Conservation (phyloP, 2,113 vertebrate species). For the Gopherus flavomarginatus region DNA sequence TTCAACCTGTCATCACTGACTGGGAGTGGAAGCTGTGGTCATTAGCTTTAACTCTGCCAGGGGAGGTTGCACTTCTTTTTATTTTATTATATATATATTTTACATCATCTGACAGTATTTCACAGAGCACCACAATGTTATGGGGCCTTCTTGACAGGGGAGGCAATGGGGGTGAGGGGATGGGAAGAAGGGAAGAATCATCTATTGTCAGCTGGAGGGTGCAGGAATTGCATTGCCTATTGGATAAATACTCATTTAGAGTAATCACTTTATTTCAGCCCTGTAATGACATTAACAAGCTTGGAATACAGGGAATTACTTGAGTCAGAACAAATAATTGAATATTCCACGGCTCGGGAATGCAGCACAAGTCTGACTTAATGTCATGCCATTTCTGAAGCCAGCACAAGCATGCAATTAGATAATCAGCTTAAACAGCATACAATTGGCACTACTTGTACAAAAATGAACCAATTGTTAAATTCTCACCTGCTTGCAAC, state of each 20-base stretch:
- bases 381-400: conserved; percentile 82
- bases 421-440: conserved; percentile 95
- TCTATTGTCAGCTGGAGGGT: conserved; percentile 74
- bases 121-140: conserved; percentile 74
- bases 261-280: conserved; percentile 91
- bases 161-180: conserved; percentile 48
- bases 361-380: conserved; percentile 80
- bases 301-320: conserved; percentile 91
- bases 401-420: conserved; percentile 87
- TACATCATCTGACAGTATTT: conserved; percentile 86
- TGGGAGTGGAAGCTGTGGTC: conserved; percentile 89
- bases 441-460: conserved; percentile 83
- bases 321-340: conserved; percentile 91
- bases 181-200: conserved; percentile 34
- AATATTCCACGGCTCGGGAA: conserved; percentile 84
- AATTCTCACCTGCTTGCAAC: conserved; percentile 71
- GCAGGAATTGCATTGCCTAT: conserved; percentile 76
- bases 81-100: conserved; percentile 79
- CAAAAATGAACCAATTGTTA: conserved; percentile 80
- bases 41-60: conserved; percentile 89
- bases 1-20: conserved; percentile 95
- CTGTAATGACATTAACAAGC: conserved; percentile 92
- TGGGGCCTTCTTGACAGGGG: conserved; percentile 77
- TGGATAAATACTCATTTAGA: conserved; percentile 88
- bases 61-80: conserved; percentile 78